phyloP scores from a whole-genome alignment of 2,797 vertebrate genomes.

The Pampus argenteus region DNA sequence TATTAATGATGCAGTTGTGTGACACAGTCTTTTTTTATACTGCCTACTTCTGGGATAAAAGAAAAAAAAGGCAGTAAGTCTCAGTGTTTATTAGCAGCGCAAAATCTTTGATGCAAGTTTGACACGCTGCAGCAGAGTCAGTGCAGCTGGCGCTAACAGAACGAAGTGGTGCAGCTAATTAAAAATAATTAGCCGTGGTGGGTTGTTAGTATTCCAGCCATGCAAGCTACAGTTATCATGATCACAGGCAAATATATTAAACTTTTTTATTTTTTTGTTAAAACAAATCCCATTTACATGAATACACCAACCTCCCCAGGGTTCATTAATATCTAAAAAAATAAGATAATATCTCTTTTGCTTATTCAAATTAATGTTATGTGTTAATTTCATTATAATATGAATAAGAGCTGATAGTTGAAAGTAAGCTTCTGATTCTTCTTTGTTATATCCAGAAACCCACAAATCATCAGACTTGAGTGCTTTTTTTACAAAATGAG shows the following conservation, averaged over 20 bases:
- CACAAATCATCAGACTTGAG: not conserved
- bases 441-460: not conserved
- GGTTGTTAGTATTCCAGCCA: slow-evolving; percentile 5
- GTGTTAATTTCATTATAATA: not conserved
- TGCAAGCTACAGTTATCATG: slow-evolving; percentile 27
- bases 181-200: slow-evolving; percentile 51
- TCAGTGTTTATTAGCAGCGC: slow-evolving; percentile 43
- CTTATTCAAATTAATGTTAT: not conserved
- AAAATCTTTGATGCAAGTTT: slow-evolving; percentile 35
- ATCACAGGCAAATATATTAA: slow-evolving; percentile 32
- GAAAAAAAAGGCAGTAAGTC: slow-evolving; percentile 3
- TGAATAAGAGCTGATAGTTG: not conserved
- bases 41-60: slow-evolving; percentile 17
- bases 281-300: not conserved
- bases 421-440: not conserved
- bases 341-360: not conserved
- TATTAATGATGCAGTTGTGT: slow-evolving; percentile 44
- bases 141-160: slow-evolving; percentile 27
- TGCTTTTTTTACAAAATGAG: not conserved
- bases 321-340: not conserved
- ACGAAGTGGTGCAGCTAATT: slow-evolving; percentile 49
- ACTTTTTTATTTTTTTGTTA: not conserved
- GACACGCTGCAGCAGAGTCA: slow-evolving; percentile 34
- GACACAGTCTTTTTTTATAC: slow-evolving; percentile 35
- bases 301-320: not conserved